Base-by-base conservation (phyloP, 2,888 invertebrate genomes). In the Furcula furcula region DNA sequence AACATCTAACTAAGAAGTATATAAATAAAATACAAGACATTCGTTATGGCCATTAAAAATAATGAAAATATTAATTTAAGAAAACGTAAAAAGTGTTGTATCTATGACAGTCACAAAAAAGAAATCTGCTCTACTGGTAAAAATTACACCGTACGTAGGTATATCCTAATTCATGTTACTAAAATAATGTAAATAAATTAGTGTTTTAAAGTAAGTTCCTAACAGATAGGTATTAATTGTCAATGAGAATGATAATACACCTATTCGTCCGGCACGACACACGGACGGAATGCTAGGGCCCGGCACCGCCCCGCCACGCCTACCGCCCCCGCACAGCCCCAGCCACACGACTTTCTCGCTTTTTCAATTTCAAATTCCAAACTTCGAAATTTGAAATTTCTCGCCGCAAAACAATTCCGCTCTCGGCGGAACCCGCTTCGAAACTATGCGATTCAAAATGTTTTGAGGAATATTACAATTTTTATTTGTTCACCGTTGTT, bases 311-410 rank as follows among this genome's bases (percentile, higher is more conserved):
- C 56, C 34, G 52, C 49, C 68, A 69, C 77, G 75, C 80, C 82
- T 69, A 69, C 64, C 65, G 63, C 70, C 71, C 69, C 55, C 60
- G 42, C 45, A 46, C 55, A 41, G 53, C 38, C 55, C 64, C 63
- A 43, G 43, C 63, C 50, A 58, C 59, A 40, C 43, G 42, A 50
- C 58, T 50, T 53, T 52, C 54, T 45, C 41, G 49, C 61, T 61
- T 78, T 73, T 71, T 71, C 68, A 76, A 79, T 79, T 73, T 72
- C 75, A 46, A 77, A 78, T 72, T 63, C 71, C 73, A 51, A 64
- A 65, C 55, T 66, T 66, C 54, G 50, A 65, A 73, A 71, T 74
- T 74, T 65, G 61, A 77, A 80, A 81, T 78, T 71, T 66, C 67
- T 69, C 65, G 64, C 64, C 59, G 62, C 55, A 46, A 55, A 76